phyloP scores from a whole-genome alignment of 2,113 vertebrate genomes.

The Apaloderma vittatum region DNA sequence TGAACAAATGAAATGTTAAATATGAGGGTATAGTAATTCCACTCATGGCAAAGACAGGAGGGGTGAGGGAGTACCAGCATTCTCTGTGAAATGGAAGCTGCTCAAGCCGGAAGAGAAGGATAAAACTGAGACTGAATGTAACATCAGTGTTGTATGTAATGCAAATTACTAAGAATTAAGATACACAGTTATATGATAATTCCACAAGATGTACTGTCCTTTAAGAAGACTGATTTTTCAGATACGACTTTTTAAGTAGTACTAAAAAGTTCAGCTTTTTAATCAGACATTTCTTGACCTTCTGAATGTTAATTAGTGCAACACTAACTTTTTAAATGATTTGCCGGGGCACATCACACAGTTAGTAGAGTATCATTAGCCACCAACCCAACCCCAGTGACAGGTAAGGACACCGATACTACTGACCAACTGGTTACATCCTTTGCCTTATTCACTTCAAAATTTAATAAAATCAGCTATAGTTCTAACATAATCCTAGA shows the following conservation, averaged over 20 bases:
- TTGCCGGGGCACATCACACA: not conserved
- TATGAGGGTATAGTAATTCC: not conserved
- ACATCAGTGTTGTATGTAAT: not conserved
- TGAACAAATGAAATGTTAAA: not conserved
- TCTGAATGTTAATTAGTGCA: not conserved
- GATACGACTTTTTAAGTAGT: not conserved
- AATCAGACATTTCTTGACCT: not conserved
- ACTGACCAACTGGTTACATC: not conserved
- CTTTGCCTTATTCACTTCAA: not conserved
- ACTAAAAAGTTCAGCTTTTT: not conserved
- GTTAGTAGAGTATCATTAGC: not conserved
- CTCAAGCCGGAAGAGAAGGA: not conserved
- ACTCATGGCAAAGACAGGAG: rapidly evolving
- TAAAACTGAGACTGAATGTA: not conserved
- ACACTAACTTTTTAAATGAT: not conserved
- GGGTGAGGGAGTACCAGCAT: not conserved
- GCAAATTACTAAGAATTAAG: not conserved
- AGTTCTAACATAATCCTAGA: not conserved
- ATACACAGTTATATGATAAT: not conserved
- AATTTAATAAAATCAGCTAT: not conserved
- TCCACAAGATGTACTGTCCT: not conserved
- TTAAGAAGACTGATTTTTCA: not conserved
- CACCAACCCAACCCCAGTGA: not conserved
- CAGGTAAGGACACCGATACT: rapidly evolving
- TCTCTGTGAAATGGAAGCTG: not conserved